Conservation (phyloP, 1,140 invertebrate genomes). For the Aphis gossypii region DNA sequence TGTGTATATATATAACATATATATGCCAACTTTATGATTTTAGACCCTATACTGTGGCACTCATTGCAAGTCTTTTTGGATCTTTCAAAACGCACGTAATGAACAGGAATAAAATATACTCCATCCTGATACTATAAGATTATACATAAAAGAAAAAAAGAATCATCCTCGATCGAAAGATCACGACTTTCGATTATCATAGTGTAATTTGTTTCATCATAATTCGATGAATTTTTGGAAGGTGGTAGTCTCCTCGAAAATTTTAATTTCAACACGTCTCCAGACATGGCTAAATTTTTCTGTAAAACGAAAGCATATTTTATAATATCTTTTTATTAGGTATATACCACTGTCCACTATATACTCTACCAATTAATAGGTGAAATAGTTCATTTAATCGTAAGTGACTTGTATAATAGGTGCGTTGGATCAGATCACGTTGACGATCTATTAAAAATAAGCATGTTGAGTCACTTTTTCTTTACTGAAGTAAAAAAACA, state of each 20-base stretch:
- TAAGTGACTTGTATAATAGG: too few relatives aligned
- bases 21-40: not conserved
- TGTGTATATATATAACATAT: not conserved
- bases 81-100: not conserved
- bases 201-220: not conserved
- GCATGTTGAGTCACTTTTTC: not conserved
- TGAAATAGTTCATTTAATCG: not conserved
- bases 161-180: not conserved
- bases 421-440: not conserved
- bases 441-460: not conserved
- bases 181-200: not conserved
- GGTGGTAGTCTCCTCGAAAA: not conserved
- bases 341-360: not conserved
- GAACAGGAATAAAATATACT: not conserved
- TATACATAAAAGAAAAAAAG: not conserved
- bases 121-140: not conserved
- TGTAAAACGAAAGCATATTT: not conserved
- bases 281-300: not conserved
- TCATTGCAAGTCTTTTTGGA: not conserved
- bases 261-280: not conserved
- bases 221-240: not conserved
- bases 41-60: not conserved
- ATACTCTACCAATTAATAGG: not conserved
- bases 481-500: not conserved
- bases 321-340: not conserved